These are phyloP conservation scores for Mesocentrotus franciscanus DNA, from an alignment of 53 echinoderm and acorn worm species.

Conservation along the genomic window DNA sequence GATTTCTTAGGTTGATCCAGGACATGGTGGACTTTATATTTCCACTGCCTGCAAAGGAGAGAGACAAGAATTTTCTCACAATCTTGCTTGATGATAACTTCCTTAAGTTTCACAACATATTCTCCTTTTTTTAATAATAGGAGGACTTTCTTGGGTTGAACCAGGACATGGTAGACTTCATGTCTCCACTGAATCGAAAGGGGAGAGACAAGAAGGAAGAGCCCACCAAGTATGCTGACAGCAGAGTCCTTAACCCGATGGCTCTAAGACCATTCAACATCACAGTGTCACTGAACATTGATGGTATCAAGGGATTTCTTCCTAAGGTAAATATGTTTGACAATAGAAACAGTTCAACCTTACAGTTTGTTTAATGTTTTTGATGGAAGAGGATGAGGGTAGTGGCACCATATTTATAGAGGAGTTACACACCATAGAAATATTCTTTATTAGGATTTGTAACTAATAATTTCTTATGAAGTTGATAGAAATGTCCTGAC, in stretches of 20 bases:
- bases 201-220: conserved; percentile 60
- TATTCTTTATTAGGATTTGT: no score
- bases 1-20: no score
- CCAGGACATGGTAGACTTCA: conserved; percentile 80
- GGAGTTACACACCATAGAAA: no score
- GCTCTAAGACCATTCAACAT: conserved; percentile 89
- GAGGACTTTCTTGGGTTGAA: conserved; percentile 93
- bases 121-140: conserved; percentile 25
- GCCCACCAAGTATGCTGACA: conserved; percentile 47
- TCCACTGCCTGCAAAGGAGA: no score
- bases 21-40: no score
- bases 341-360: not conserved
- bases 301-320: conserved; percentile 88
- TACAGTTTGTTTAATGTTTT: not conserved
- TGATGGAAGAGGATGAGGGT: not conserved
- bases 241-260: conserved; percentile 78
- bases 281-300: conserved; percentile 93
- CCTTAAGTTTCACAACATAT: not conserved
- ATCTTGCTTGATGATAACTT: no score
- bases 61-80: no score
- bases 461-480: no score
- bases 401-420: no score
- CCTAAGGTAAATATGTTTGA: conserved; percentile 77
- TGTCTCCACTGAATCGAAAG: conserved; percentile 60
- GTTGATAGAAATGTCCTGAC: no score